Evolutionary conservation across 1,140 invertebrate species (phyloP).

Genomic region (Bombus picipes): DNA sequence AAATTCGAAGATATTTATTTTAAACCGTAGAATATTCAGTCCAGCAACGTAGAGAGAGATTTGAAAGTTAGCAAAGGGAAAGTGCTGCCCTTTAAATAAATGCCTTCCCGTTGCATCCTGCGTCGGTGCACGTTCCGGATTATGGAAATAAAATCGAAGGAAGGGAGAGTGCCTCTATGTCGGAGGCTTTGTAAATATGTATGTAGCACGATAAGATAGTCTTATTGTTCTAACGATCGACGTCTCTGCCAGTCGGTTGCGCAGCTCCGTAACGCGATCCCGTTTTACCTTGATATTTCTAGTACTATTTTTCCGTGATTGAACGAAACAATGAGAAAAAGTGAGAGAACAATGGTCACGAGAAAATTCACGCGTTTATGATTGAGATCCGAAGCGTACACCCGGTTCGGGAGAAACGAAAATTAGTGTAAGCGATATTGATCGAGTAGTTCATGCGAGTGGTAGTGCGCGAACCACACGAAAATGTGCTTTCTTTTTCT

Average conservation of each 20-base stretch:
- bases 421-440: neutral
- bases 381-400: neutral
- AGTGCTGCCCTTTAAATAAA: slow-evolving; percentile 34
- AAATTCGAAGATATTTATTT: slow-evolving; percentile 45
- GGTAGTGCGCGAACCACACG: slow-evolving; percentile 15
- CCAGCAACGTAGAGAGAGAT: neutral
- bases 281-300: slow-evolving; percentile 37
- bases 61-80: neutral
- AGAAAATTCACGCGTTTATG: neutral
- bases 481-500: neutral
- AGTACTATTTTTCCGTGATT: slow-evolving; percentile 22
- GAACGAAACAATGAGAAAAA: neutral
- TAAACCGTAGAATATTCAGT: slow-evolving; percentile 3
- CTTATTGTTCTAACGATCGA: slow-evolving; percentile 81
- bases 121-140: slow-evolving; percentile 73
- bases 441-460: slow-evolving; percentile 24
- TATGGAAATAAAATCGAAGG: slow-evolving; percentile 54
- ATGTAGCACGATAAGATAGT: slow-evolving; percentile 82
- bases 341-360: too few relatives aligned
- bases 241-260: slow-evolving; percentile 75
- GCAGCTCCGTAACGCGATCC: slow-evolving; percentile 64
- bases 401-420: neutral
- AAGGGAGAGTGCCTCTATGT: slow-evolving; percentile 61
- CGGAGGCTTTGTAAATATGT: slow-evolving; percentile 81
- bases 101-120: slow-evolving; percentile 58